These are phyloP conservation scores for Sitta europaea DNA, from an alignment of 2,113 vertebrate genomes.

Conservation along the genomic window DNA sequence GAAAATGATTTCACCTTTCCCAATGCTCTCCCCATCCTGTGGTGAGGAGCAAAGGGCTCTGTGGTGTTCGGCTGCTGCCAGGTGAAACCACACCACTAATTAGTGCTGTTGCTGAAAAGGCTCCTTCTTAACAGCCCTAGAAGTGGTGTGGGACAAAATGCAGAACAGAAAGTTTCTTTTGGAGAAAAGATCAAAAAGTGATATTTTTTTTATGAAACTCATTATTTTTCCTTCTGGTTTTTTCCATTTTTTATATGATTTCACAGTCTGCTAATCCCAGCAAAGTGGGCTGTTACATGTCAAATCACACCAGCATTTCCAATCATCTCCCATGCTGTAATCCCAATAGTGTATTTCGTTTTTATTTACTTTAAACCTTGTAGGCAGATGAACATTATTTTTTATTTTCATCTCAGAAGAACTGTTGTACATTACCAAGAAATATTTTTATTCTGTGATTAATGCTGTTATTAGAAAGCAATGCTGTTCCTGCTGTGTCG, in stretches of 20 bases:
- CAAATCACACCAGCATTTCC: neutral
- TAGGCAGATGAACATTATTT: neutral
- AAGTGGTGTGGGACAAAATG: neutral
- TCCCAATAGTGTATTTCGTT: neutral
- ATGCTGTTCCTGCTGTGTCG: neutral
- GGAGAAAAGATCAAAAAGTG: neutral
- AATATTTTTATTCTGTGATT: neutral
- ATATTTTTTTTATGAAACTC: neutral
- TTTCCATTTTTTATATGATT: neutral
- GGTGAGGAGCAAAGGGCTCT: neutral
- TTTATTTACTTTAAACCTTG: conserved; percentile 19
- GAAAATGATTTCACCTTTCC: neutral
- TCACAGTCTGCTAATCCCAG: neutral
- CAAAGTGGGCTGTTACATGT: conserved; percentile 3
- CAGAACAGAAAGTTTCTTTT: neutral
- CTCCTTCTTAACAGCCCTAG: neutral
- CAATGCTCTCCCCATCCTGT: neutral
- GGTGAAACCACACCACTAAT: neutral
- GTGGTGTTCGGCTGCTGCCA: neutral
- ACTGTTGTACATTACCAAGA: neutral
- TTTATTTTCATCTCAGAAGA: conserved; percentile 2
- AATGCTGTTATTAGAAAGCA: neutral
- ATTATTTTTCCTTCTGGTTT: neutral
- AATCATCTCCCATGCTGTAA: neutral
- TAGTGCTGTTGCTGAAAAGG: neutral